Percentiles rank a stretch among this genome's conserved stretches.
phyloP scores from a whole-genome alignment of 2,113 vertebrate species.

The Charina bottae region DNA sequence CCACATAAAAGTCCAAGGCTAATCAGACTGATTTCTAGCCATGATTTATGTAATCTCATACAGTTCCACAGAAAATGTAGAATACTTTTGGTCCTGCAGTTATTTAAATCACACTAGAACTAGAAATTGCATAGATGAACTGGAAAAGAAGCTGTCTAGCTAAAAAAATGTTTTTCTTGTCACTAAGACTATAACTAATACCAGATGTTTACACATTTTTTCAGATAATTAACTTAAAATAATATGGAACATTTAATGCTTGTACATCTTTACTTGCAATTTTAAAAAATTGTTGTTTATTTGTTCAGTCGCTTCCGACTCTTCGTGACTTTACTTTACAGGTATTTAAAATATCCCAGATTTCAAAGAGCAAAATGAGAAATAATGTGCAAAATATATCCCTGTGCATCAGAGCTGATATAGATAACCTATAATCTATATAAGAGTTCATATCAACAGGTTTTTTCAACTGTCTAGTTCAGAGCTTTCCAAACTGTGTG shows the following conservation, averaged over 20 bases:
- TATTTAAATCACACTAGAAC: conserved; percentile 30
- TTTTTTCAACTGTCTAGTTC: background rate
- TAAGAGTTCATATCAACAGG: background rate
- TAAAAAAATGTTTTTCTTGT: background rate
- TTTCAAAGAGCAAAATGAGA: background rate
- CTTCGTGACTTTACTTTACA: too few relatives aligned
- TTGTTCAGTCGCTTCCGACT: too few relatives aligned
- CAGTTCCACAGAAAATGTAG: conserved; percentile 4
- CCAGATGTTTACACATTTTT: background rate
- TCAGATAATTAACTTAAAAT: background rate
- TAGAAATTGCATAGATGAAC: background rate
- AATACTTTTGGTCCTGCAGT: conserved; percentile 21
- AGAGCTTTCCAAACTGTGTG: too few relatives aligned
- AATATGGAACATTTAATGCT: background rate
- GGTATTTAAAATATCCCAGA: background rate
- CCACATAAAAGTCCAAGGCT: conserved; percentile 31
- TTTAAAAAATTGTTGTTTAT: too few relatives aligned
- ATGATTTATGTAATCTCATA: conserved; percentile 40
- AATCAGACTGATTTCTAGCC: conserved; percentile 28
- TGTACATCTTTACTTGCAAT: background rate
- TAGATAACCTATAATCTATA: too few relatives aligned
- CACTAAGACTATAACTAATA: background rate
- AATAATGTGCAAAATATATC: background rate
- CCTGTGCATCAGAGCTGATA: background rate
- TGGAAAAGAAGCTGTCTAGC: conserved; percentile 12